phyloP scores from a whole-genome alignment of 2,888 invertebrate species.

The Nasonovia ribisnigri region DNA sequence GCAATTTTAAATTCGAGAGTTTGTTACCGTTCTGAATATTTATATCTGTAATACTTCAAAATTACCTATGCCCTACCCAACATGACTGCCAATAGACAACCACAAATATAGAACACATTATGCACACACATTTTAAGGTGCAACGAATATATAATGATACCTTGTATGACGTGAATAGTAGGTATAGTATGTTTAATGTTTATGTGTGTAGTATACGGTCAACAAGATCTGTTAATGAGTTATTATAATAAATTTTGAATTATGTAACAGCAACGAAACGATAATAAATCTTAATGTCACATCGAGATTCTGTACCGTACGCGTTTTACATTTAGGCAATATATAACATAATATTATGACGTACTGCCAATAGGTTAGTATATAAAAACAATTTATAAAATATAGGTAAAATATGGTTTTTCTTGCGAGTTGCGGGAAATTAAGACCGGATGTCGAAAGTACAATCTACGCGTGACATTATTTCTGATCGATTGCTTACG shows the following conservation, averaged over 20 bases:
- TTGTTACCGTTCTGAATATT: neutral
- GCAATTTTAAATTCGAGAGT: neutral
- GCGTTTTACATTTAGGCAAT: neutral
- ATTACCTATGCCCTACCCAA: neutral
- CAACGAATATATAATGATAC: neutral
- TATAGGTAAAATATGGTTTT: neutral
- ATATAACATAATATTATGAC: neutral
- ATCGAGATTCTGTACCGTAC: neutral
- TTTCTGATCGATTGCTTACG: constrained; percentile 17
- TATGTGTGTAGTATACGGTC: neutral
- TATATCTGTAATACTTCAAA: neutral
- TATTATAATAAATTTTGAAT: neutral
- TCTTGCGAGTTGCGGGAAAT: neutral
- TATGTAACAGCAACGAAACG: neutral
- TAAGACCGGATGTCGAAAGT: neutral
- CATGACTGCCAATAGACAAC: neutral
- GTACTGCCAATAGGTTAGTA: neutral
- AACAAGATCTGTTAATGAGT: neutral
- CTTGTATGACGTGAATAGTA: neutral
- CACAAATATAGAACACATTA: neutral
- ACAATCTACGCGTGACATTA: neutral
- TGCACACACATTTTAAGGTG: neutral
- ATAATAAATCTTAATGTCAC: neutral
- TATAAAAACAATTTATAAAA: neutral
- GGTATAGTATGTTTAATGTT: neutral